Base-by-base conservation (phyloP, 2,113 vertebrate genomes). In the Oryzias woworae region DNA sequence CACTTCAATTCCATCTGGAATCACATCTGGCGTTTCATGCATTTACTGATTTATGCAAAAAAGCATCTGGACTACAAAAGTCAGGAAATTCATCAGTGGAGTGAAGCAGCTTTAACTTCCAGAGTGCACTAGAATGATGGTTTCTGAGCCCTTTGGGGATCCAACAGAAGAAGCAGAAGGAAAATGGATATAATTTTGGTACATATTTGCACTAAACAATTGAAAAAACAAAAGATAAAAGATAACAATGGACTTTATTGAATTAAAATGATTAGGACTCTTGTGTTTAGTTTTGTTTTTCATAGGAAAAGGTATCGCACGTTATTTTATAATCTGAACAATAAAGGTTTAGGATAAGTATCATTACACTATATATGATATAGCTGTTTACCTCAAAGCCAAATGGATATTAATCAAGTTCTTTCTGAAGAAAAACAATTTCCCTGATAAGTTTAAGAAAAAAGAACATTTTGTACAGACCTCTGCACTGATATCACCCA, bases 1-100 rank as follows among this genome's bases (percentile, higher is more conserved):
- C 54, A 75, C 63, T 75, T 67, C 18, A 69, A 71, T 66, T 53
- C 66, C 81, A 85, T 82, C 79, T 88, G 82, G 75, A 72, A 7
- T 23, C 53, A 64, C 82, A 85, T 75, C 80, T 84, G 81, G 53
- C 53, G 57, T 56, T 71, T 81, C 56, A 63, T 64, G 45, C 66
- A 84, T 80, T 85, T 80, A 75, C 49, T 0, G 36, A 66, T 84
- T 74, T 51, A 64, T 43, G 67, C 58, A 59, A 28, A 18, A 26
- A 15, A 36, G 45, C 64, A 77, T 48, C 60, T 69, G 69, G 77
- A 81, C 74, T 77, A 66, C 57, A 53, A 65, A 70, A 43, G 20
- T 20, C 50, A 46, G 42, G 51, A 16, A 65, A 59, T 26, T 28
- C 26, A 66, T 72, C 28, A 16, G 57, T 45, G 46, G 43, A 51